Conservation (phyloP, 2,113 vertebrate genomes). For the Hassar affinis region DNA sequence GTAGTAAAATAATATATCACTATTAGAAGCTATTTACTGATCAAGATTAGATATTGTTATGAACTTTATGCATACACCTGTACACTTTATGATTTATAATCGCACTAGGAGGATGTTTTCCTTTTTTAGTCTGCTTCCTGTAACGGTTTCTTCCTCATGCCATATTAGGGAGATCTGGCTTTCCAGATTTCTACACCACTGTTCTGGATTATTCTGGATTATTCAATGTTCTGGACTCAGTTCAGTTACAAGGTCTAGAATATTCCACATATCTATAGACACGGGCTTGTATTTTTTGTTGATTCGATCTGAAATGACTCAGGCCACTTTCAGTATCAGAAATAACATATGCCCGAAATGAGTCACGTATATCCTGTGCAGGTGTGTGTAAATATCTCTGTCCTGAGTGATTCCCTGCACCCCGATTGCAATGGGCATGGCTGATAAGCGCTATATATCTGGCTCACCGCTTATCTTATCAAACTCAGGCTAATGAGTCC, state of each 20-base stretch:
- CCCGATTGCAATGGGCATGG: background rate
- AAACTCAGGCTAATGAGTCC: conserved; percentile 24
- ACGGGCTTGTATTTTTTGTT: background rate
- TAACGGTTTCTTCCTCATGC: background rate
- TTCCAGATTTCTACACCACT: background rate
- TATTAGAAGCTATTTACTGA: background rate
- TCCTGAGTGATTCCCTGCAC: conserved; percentile 17
- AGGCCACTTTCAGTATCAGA: background rate
- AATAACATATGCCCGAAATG: background rate
- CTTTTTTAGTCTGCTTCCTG: background rate
- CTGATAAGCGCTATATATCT: conserved; percentile 8
- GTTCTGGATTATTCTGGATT: background rate
- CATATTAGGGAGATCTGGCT: background rate
- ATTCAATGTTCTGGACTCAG: too few relatives aligned
- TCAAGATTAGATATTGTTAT: background rate
- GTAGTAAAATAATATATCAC: background rate
- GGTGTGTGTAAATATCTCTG: conserved; percentile 18
- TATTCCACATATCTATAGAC: background rate
- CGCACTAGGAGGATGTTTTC: background rate
- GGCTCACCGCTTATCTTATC: conserved; percentile 27
- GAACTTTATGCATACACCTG: background rate
- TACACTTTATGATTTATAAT: background rate
- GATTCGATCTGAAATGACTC: conserved; percentile 6
- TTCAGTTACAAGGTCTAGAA: background rate
- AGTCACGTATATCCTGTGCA: background rate